These are phyloP conservation scores for Erythrolamprus reginae DNA, from an alignment of 2,113 vertebrate species.

Conservation along the genomic window DNA sequence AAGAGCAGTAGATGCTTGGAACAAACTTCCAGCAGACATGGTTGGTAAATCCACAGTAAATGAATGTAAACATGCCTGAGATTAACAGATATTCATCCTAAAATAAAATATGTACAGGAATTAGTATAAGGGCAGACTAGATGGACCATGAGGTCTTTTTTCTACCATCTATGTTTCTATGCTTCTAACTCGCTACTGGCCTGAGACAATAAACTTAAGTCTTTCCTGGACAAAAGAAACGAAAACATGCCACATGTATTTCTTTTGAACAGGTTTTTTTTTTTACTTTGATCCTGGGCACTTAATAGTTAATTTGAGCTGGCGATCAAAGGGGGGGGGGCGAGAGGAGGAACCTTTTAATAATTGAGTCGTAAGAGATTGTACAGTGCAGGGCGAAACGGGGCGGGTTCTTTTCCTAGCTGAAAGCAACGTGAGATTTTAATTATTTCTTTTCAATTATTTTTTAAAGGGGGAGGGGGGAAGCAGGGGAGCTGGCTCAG, in stretches of 20 bases:
- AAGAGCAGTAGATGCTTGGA: too few relatives aligned
- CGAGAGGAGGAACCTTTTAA: accelerated
- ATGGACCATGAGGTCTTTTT: too few relatives aligned
- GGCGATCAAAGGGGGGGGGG: constrained; percentile 13
- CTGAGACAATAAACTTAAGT: neutral
- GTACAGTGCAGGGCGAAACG: neutral
- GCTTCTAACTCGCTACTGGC: too few relatives aligned
- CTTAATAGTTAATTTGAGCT: constrained; percentile 11
- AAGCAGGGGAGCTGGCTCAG: neutral
- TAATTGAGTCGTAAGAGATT: neutral
- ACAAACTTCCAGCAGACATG: too few relatives aligned
- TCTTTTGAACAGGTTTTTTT: neutral
- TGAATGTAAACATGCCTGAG: too few relatives aligned
- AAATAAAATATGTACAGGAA: too few relatives aligned
- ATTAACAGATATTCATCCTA: too few relatives aligned
- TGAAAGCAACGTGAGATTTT: accelerated
- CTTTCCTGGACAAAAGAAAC: neutral
- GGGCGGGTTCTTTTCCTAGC: neutral
- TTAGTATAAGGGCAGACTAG: too few relatives aligned
- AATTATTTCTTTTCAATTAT: neutral
- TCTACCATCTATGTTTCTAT: too few relatives aligned
- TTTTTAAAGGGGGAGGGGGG: neutral
- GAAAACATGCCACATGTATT: neutral
- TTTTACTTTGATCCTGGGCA: neutral
- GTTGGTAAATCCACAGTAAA: too few relatives aligned